Conservation (phyloP, 2,113 vertebrate species). For the Eclectus roratus region DNA sequence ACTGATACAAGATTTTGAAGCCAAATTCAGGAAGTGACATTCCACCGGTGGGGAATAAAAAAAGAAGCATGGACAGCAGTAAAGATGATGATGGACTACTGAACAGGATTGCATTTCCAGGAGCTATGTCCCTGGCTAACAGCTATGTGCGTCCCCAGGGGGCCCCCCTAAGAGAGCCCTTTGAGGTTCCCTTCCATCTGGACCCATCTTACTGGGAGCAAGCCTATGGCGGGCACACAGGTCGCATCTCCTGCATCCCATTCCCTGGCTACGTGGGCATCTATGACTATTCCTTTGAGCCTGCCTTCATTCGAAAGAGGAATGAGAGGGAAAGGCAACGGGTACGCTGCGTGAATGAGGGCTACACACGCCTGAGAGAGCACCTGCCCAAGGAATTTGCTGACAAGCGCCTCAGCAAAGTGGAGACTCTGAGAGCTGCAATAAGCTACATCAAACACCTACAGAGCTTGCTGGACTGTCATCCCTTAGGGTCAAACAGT, state of each 20-base stretch:
- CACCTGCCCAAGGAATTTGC: slow-evolving; percentile 87
- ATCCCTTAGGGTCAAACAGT: slow-evolving; percentile 20
- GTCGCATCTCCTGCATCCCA: slow-evolving; percentile 71
- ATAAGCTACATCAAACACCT: slow-evolving; percentile 91
- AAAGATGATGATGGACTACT: background rate
- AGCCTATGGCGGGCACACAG: slow-evolving; percentile 41
- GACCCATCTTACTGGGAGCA: slow-evolving; percentile 68
- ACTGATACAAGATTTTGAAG: background rate
- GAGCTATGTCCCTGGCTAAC: slow-evolving; percentile 53
- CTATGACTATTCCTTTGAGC: slow-evolving; percentile 82
- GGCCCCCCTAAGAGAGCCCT: slow-evolving; percentile 40
- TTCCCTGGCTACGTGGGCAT: slow-evolving; percentile 73
- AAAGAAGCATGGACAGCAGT: slow-evolving; percentile 57
- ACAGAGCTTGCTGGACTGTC: slow-evolving; percentile 81
- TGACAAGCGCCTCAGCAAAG: slow-evolving; percentile 89
- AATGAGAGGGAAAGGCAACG: slow-evolving; percentile 91
- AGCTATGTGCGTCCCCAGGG: background rate
- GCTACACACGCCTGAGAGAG: slow-evolving; percentile 87
- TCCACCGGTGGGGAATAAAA: background rate
- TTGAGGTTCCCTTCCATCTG: slow-evolving; percentile 70
- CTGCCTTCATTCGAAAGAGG: slow-evolving; percentile 87
- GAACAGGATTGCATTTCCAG: slow-evolving; percentile 64
- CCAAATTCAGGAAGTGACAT: background rate
- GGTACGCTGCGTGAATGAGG: slow-evolving; percentile 92
- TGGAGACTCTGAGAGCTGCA: slow-evolving; percentile 90